phyloP scores from a whole-genome alignment of 2,113 vertebrate species.

The Athene noctua region DNA sequence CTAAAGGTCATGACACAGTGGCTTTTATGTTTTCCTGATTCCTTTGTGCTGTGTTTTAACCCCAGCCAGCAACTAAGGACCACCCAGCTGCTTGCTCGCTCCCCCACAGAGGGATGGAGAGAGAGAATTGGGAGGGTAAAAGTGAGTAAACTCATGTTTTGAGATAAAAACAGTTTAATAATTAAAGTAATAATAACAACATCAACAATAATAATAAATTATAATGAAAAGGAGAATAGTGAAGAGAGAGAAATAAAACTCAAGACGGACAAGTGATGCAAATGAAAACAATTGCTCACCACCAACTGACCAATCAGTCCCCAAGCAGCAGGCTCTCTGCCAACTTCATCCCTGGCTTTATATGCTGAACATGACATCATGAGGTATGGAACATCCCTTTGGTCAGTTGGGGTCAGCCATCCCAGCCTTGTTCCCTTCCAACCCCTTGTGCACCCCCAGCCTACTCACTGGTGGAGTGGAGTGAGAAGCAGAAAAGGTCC shows the following conservation, averaged over 20 bases:
- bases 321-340: rapidly evolving
- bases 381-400: neutral
- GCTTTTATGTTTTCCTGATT: neutral
- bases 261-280: neutral
- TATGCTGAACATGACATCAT: rapidly evolving
- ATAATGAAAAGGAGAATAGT: neutral
- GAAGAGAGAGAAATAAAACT: neutral
- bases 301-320: rapidly evolving
- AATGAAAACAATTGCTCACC: neutral
- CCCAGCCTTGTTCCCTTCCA: neutral
- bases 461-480: too few relatives aligned
- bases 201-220: too few relatives aligned
- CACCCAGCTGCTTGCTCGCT: neutral
- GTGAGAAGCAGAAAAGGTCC: neutral
- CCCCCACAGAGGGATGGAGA: rapidly evolving
- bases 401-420: neutral
- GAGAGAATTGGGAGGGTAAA: neutral
- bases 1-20: neutral
- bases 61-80: neutral
- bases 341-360: neutral
- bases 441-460: neutral
- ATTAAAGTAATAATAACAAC: neutral
- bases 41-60: neutral
- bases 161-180: neutral
- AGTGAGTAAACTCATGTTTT: neutral